Evolutionary conservation across 2,888 invertebrate genomes (phyloP), one percentile per base, ranked within the genome.

Genomic region (Luperina nickerlii): DNA sequence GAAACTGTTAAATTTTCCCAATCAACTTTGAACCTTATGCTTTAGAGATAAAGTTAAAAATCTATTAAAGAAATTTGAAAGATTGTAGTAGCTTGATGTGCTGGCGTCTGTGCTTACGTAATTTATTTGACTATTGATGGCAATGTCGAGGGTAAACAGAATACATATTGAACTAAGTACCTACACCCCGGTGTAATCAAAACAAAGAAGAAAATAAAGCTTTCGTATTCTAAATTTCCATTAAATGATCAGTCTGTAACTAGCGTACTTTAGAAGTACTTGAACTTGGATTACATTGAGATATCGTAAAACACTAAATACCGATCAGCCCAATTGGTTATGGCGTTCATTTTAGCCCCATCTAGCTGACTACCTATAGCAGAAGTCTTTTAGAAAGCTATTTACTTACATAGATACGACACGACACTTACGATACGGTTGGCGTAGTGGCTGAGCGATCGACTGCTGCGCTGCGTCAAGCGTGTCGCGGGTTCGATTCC

Each of bases 301-400:
- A 63, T 76, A 57, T 78, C 20, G 15, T 57, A 63, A 9, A 72
- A 72, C 45, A 62, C 32, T 71, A 60, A 54, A 69, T 73, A 76
- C 6, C 6, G 66, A 63, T 81, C 66, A 71, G 42, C 67, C 4
- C 9, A 66, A 66, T 84, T 72, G 68, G 48, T 20, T 51, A 18
- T 54, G 38, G 15, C 1, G 42, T 27, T 18, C 1, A 45, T 54
- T 54, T 32, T 66, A 67, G 15, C 66, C 24, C 20, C 11, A 67
- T 20, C 2, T 9, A 38, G 24, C n/a, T 38, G n/a, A 18, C 1
- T 54, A 63, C n/a, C 54, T n/a, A 4, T 48, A n/a, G 6, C 42
- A 15, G 57, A 48, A 70, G 32, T 27, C 24, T 72, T 74, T 74
- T 76, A 51, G 45, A 45, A 66, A 60, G 2, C 54, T 7, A 24